phyloP scores from a whole-genome alignment of 2,797 vertebrate genomes.

The Fundulus diaphanus region DNA sequence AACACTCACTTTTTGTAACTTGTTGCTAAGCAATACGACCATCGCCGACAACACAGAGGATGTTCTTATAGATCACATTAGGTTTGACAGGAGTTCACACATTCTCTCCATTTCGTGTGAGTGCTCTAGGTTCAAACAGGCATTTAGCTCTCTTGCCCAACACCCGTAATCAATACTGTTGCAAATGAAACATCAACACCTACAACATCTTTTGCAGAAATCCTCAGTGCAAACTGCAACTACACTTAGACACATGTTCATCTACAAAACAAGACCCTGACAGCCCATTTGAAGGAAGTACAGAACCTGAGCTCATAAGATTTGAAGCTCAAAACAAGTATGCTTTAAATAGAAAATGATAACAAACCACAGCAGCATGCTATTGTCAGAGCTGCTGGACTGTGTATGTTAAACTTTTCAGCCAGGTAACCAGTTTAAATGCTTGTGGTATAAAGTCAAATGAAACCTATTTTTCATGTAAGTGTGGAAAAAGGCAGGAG shows the following conservation, averaged over 20 bases:
- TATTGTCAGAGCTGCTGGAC: conserved; percentile 12
- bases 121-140: not conserved
- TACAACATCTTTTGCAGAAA: not conserved
- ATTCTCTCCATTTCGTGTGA: not conserved
- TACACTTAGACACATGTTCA: not conserved
- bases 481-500: conserved; percentile 2
- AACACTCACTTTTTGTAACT: conserved; percentile 1
- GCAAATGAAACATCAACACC: conserved; percentile 3
- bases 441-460: conserved; percentile 18
- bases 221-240: conserved; percentile 6
- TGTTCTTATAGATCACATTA: not conserved
- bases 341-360: not conserved
- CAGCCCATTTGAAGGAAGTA: not conserved
- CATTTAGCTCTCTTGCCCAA: conserved; percentile 8
- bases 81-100: conserved; percentile 9
- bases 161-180: conserved; percentile 3
- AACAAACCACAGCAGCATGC: not conserved
- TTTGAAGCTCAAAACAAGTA: not conserved
- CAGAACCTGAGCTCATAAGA: not conserved
- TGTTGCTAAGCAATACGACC: conserved; percentile 10
- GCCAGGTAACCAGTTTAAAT: conserved; percentile 22
- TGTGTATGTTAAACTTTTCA: not conserved
- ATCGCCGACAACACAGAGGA: not conserved
- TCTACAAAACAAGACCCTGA: not conserved
- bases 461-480: conserved; percentile 7